Percentiles rank a stretch among this genome's conserved stretches.
Conservation (phyloP, 2,797 vertebrate species). For the Lycodopsis pacificus region DNA sequence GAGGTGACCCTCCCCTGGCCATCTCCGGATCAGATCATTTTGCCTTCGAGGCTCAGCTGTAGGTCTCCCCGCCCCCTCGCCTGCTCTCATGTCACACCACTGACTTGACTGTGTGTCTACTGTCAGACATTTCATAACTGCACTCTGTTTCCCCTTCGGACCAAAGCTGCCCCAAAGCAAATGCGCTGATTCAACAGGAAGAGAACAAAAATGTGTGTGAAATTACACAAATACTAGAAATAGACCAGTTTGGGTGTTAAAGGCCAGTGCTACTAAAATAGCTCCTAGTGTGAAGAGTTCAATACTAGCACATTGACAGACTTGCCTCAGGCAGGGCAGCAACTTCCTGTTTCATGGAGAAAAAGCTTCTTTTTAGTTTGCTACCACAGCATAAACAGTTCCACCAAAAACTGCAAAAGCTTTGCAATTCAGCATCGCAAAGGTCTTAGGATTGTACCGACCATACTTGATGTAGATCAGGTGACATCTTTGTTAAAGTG, state of each 20-base stretch:
- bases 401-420: background rate
- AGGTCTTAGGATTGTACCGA: background rate
- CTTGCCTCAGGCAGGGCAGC: background rate
- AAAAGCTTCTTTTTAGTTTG: no score
- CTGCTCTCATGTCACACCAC: slow-evolving; percentile 49
- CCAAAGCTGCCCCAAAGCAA: slow-evolving; percentile 21
- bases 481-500: background rate
- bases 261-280: background rate
- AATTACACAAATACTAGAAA: slow-evolving; percentile 3
- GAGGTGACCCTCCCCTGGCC: slow-evolving; percentile 27
- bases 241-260: background rate
- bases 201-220: background rate
- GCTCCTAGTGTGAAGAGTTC: background rate
- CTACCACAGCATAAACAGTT: background rate
- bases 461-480: background rate
- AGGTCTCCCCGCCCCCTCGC: background rate
- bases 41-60: slow-evolving; percentile 24
- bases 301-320: background rate
- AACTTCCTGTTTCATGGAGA: background rate
- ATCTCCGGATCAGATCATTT: slow-evolving; percentile 55
- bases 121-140: slow-evolving; percentile 45
- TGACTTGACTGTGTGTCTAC: slow-evolving; percentile 20
- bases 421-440: background rate
- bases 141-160: slow-evolving; percentile 17
- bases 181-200: slow-evolving; percentile 6